Conservation (phyloP, 2,888 invertebrate species). For the Zelleria hepariella region DNA sequence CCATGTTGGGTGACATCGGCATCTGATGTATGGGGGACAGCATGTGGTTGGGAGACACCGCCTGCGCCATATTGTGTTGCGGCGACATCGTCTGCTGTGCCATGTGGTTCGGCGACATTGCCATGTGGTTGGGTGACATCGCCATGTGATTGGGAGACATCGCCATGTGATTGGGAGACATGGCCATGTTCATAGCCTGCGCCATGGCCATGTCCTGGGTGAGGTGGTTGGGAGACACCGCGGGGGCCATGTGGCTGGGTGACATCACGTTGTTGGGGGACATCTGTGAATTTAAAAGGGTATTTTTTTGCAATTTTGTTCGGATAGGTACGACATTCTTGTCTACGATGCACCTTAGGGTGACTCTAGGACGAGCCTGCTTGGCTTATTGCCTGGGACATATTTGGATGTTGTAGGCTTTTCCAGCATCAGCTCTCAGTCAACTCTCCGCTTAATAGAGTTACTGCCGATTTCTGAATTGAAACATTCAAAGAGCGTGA, state of each 20-base stretch:
- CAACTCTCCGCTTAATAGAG: too few relatives aligned
- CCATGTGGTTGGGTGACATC: conserved; percentile 12
- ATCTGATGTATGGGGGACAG: conserved; percentile 12
- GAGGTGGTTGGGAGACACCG: neutral
- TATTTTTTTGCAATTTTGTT: too few relatives aligned
- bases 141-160: conserved; percentile 7
- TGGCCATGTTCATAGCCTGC: neutral
- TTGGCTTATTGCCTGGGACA: too few relatives aligned
- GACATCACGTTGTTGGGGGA: neutral
- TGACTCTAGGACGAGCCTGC: too few relatives aligned
- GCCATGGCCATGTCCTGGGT: neutral
- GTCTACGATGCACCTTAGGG: too few relatives aligned
- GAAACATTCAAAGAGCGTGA: too few relatives aligned
- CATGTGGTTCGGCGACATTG: conserved; percentile 15
- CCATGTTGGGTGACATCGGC: conserved; percentile 17
- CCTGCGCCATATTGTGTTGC: conserved; percentile 12
- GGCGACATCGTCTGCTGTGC: conserved; percentile 9
- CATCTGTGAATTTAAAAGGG: too few relatives aligned
- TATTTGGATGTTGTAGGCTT: too few relatives aligned
- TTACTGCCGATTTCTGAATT: too few relatives aligned
- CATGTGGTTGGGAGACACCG: conserved; percentile 18
- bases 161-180: neutral
- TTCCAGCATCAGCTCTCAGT: too few relatives aligned
- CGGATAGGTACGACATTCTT: too few relatives aligned
- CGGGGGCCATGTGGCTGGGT: neutral